Percentiles rank a stretch among this genome's conserved stretches.
Conservation (phyloP, 1,140 invertebrate species). For the Aphaenogaster floridana region DNA sequence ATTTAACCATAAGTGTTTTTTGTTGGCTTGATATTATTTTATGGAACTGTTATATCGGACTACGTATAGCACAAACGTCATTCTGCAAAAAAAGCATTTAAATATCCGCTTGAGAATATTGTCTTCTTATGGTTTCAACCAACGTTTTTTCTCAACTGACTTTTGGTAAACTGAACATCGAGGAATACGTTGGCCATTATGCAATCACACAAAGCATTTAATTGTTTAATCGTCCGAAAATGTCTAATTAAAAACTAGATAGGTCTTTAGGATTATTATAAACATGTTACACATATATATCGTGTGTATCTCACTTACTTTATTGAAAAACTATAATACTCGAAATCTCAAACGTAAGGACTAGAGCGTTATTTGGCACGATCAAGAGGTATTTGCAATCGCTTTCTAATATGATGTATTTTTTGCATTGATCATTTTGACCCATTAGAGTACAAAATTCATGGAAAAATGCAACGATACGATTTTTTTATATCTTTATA, state of each 20-base stretch:
- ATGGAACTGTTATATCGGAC: neutral
- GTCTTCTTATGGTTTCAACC: neutral
- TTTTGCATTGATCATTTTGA: constrained; percentile 23
- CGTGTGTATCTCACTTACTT: constrained; percentile 37
- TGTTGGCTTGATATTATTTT: neutral
- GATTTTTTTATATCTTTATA: constrained; percentile 21
- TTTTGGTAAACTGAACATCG: constrained; percentile 1
- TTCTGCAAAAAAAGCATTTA: constrained; percentile 14
- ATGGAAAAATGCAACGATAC: neutral
- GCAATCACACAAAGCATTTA: constrained; percentile 31
- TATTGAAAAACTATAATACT: constrained; percentile 63
- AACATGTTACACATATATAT: constrained; percentile 13
- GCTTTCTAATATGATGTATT: constrained; percentile 43
- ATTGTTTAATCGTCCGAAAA: constrained; percentile 4
- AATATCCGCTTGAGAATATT: neutral
- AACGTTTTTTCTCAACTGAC: neutral
- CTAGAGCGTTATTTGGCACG: constrained; percentile 73
- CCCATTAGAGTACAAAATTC: constrained; percentile 8
- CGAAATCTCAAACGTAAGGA: constrained; percentile 61
- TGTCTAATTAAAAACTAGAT: constrained; percentile 21
- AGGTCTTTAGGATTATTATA: constrained; percentile 28
- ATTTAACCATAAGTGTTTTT: constrained; percentile 19
- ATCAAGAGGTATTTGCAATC: constrained; percentile 73
- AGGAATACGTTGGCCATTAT: constrained; percentile 3
- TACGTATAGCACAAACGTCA: neutral